phyloP scores from a whole-genome alignment of 2,797 vertebrate species.

The Sebastolobus alascanus region DNA sequence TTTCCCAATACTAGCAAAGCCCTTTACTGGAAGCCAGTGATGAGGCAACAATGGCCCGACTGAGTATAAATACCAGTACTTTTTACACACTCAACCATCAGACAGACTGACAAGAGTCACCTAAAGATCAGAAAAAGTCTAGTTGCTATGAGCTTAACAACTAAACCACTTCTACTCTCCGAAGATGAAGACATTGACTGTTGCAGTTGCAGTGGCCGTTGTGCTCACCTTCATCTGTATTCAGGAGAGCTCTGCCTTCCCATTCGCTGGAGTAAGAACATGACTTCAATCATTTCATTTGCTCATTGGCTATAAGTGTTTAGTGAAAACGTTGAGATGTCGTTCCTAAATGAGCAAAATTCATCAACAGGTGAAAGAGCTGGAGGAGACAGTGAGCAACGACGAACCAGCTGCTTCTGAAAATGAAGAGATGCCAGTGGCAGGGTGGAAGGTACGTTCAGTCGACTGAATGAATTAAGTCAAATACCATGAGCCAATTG shows the following conservation, averaged over 20 bases:
- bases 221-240: constrained; percentile 56
- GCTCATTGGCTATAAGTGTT: not conserved
- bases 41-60: not conserved
- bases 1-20: not conserved
- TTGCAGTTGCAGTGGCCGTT: constrained; percentile 49
- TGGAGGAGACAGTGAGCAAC: constrained; percentile 10
- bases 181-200: constrained; percentile 65
- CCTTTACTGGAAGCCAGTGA: not conserved
- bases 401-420: not conserved
- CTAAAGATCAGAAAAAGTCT: not conserved
- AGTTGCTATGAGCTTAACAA: not conserved
- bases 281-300: not conserved
- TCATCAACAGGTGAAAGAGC: constrained; percentile 16
- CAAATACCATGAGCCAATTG: too few relatives aligned
- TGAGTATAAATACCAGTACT: not conserved
- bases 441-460: constrained; percentile 34
- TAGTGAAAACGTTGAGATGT: not conserved
- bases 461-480: not conserved
- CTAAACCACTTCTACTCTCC: not conserved
- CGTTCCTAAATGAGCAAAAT: not conserved
- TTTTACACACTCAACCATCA: constrained; percentile 5
- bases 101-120: not conserved
- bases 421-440: constrained; percentile 2
- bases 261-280: constrained; percentile 59
- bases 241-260: constrained; percentile 37